Percentiles rank a stretch among this genome's conserved stretches.
phyloP scores from a whole-genome alignment of 2,888 invertebrate genomes.

The Gryllus longicercus region DNA sequence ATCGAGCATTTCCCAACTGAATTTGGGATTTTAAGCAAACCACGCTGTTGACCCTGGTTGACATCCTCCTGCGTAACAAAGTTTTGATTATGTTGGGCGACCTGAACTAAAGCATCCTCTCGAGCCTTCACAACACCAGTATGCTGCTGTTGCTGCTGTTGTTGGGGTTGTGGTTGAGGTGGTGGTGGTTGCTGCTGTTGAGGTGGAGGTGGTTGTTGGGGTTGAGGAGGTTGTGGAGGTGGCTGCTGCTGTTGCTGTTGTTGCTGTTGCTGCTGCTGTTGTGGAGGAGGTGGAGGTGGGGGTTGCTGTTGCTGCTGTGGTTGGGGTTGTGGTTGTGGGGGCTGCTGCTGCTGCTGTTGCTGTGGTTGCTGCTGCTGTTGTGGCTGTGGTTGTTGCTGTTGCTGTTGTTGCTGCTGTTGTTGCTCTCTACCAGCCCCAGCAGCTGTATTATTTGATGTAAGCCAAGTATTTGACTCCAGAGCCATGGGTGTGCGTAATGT shows the following conservation, averaged over 20 bases:
- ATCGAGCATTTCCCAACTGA: constrained; percentile 37
- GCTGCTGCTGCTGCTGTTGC: constrained; percentile 23
- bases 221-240: constrained; percentile 43
- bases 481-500: constrained; percentile 36
- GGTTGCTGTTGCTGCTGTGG: constrained; percentile 21
- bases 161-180: constrained; percentile 43
- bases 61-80: constrained; percentile 17
- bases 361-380: too few relatives aligned
- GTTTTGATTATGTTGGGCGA: constrained; percentile 21
- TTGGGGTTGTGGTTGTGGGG: constrained; percentile 18
- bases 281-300: constrained; percentile 18
- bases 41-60: constrained; percentile 32
- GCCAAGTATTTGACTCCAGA: constrained; percentile 37
- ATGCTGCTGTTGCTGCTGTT: constrained; percentile 27
- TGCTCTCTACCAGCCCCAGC: constrained; percentile 18
- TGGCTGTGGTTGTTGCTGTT: too few relatives aligned
- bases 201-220: constrained; percentile 41
- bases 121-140: constrained; percentile 22
- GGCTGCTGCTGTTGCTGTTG: constrained; percentile 22
- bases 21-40: constrained; percentile 36
- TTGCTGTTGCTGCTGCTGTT: constrained; percentile 24
- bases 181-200: constrained; percentile 44
- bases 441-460: constrained; percentile 30
- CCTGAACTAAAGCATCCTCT: constrained; percentile 22
- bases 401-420: constrained; percentile 26